A percentile compares a stretch with the other conserved stretches of the same genome.
These are phyloP conservation scores for Nestor notabilis DNA, from an alignment of 2,113 vertebrate species.

Conservation along the genomic window DNA sequence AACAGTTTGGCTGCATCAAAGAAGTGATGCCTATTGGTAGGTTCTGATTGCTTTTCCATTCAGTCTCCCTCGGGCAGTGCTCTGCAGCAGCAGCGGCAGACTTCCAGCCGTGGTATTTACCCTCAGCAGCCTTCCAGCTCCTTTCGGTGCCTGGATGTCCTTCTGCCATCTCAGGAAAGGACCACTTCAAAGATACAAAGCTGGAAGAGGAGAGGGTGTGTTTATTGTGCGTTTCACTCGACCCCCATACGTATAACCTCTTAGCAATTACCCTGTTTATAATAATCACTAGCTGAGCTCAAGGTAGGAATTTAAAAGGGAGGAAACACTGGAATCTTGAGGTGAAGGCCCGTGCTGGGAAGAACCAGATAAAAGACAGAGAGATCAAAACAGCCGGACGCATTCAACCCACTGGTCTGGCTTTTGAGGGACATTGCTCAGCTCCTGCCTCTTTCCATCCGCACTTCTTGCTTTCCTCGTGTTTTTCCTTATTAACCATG, in stretches of 20 bases:
- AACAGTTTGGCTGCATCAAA: conserved; percentile 98
- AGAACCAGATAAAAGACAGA: neutral
- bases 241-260: neutral
- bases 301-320: neutral
- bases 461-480: neutral
- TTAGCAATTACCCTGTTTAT: neutral
- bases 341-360: neutral
- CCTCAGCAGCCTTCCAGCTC: conserved; percentile 25
- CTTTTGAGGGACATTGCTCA: neutral
- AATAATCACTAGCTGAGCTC: neutral
- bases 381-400: accelerated
- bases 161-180: conserved; percentile 26
- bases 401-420: neutral
- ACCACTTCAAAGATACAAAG: conserved; percentile 30
- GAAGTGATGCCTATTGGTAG: conserved; percentile 99
- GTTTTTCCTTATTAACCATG: neutral
- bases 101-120: neutral
- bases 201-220: conserved; percentile 41
- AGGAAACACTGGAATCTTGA: neutral
- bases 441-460: neutral
- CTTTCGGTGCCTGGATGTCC: neutral
- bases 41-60: conserved; percentile 52
- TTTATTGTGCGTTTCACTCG: conserved; percentile 6
- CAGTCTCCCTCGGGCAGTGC: neutral
- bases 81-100: conserved; percentile 13